Conservation (phyloP, 1,140 invertebrate genomes). For the Idris sp. region DNA sequence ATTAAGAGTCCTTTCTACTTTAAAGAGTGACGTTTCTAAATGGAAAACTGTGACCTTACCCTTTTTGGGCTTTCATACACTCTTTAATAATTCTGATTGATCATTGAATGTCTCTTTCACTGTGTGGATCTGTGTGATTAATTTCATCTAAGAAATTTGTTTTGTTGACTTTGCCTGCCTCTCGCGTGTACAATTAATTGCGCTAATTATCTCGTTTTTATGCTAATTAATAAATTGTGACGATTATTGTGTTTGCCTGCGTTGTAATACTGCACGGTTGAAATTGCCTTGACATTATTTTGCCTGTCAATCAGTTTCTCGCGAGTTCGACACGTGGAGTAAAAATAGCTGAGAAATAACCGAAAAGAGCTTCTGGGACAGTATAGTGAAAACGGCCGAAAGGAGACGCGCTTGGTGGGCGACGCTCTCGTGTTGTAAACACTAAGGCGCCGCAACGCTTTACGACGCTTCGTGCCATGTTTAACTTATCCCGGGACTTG, state of each 20-base stretch:
- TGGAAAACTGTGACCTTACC: slow-evolving; percentile 60
- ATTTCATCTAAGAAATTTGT: slow-evolving; percentile 33
- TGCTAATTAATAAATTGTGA: slow-evolving; percentile 19
- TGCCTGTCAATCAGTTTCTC: slow-evolving; percentile 41
- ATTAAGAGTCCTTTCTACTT: slow-evolving; percentile 73
- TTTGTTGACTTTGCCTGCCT: slow-evolving; percentile 32
- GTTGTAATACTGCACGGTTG: too few relatives aligned
- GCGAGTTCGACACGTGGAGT: slow-evolving; percentile 24
- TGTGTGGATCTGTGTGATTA: slow-evolving; percentile 43
- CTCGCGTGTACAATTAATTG: slow-evolving; percentile 5
- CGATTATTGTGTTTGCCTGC: neutral
- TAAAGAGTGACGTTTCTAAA: slow-evolving; percentile 59
- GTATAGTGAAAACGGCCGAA: slow-evolving; percentile 63
- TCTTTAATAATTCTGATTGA: slow-evolving; percentile 54
- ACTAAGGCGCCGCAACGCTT: slow-evolving; percentile 76
- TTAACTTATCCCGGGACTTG: slow-evolving; percentile 73
- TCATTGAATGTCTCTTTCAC: slow-evolving; percentile 48
- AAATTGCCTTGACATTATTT: slow-evolving; percentile 51
- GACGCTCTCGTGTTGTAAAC: slow-evolving; percentile 72
- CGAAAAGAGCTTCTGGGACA: slow-evolving; percentile 46
- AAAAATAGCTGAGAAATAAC: slow-evolving; percentile 58
- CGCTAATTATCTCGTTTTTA: slow-evolving; percentile 18
- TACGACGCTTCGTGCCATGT: slow-evolving; percentile 74
- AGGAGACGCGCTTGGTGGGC: slow-evolving; percentile 71
- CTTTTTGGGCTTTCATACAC: slow-evolving; percentile 49